These are phyloP conservation scores for Anthophora plumipes DNA, from an alignment of 2,888 invertebrate genomes.

Conservation along the genomic window DNA sequence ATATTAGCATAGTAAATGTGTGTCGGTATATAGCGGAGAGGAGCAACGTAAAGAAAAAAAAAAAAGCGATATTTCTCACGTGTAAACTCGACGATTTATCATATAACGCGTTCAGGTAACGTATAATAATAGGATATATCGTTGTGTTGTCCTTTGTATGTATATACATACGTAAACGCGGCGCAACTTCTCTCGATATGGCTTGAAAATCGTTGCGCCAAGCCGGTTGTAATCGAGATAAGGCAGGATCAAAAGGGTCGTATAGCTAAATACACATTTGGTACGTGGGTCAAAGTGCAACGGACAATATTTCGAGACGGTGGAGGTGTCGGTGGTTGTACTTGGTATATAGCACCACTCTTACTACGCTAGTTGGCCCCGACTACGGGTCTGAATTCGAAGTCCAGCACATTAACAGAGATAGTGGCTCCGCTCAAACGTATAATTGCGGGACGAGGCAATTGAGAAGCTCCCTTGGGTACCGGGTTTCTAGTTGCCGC, in stretches of 20 bases:
- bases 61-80: slow-evolving; percentile 30
- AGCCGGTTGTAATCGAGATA: slow-evolving; percentile 69
- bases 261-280: slow-evolving; percentile 71
- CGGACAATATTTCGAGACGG: slow-evolving; percentile 75
- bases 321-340: slow-evolving; percentile 46
- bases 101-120: slow-evolving; percentile 14
- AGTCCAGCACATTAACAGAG: slow-evolving; percentile 83
- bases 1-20: slow-evolving; percentile 9
- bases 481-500: slow-evolving; percentile 73
- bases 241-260: slow-evolving; percentile 65
- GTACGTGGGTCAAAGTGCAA: slow-evolving; percentile 64
- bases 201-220: slow-evolving; percentile 62
- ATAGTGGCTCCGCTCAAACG: slow-evolving; percentile 83
- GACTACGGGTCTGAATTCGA: slow-evolving; percentile 71
- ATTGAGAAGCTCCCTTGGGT: slow-evolving; percentile 82
- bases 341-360: slow-evolving; percentile 37
- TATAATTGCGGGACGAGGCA: slow-evolving; percentile 83
- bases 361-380: slow-evolving; percentile 69
- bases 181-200: slow-evolving; percentile 34
- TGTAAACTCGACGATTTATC: slow-evolving; percentile 36
- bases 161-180: slow-evolving; percentile 16
- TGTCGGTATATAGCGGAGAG: not conserved
- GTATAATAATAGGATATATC: slow-evolving; percentile 4
- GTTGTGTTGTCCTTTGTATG: not conserved
- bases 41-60: slow-evolving; percentile 1